These are phyloP conservation scores for Adoxophyes honmai DNA, from an alignment of 1,140 invertebrate species.

Conservation along the genomic window DNA sequence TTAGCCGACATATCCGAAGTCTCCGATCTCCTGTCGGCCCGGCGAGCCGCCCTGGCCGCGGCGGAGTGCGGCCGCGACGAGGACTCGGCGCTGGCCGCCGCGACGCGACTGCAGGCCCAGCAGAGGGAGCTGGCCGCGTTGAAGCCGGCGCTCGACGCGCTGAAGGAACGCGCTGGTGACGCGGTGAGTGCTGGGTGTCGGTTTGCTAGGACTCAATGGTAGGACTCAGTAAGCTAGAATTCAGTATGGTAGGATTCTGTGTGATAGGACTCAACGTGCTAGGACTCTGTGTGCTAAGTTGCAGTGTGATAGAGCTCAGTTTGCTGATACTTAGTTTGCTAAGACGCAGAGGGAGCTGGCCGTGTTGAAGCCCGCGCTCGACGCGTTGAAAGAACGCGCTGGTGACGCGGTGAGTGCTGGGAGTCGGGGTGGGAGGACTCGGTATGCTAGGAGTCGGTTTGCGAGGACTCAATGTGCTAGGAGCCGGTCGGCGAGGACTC, in stretches of 20 bases:
- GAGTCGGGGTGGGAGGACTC: too few relatives aligned
- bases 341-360: slow-evolving; percentile 87
- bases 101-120: slow-evolving; percentile 89
- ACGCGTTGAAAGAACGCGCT: slow-evolving; percentile 37
- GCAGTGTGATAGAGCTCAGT: too few relatives aligned
- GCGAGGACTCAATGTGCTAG: too few relatives aligned
- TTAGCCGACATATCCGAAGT: slow-evolving; percentile 92
- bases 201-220: too few relatives aligned
- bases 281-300: too few relatives aligned
- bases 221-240: too few relatives aligned
- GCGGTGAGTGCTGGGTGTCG: slow-evolving; percentile 14
- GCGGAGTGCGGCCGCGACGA: slow-evolving; percentile 92
- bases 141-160: slow-evolving; percentile 31
- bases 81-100: slow-evolving; percentile 87
- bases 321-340: too few relatives aligned
- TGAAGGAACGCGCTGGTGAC: slow-evolving; percentile 37
- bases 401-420: slow-evolving; percentile 22
- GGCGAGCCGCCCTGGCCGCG: slow-evolving; percentile 85
- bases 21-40: slow-evolving; percentile 91
- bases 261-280: too few relatives aligned
- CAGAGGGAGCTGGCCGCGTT: slow-evolving; percentile 83
- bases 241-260: too few relatives aligned
- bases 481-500: too few relatives aligned
- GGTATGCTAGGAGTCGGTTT: too few relatives aligned
- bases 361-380: slow-evolving; percentile 35